Evolutionary conservation across 2,113 vertebrate genomes (phyloP).

Genomic region (Hepsetus odoe): DNA sequence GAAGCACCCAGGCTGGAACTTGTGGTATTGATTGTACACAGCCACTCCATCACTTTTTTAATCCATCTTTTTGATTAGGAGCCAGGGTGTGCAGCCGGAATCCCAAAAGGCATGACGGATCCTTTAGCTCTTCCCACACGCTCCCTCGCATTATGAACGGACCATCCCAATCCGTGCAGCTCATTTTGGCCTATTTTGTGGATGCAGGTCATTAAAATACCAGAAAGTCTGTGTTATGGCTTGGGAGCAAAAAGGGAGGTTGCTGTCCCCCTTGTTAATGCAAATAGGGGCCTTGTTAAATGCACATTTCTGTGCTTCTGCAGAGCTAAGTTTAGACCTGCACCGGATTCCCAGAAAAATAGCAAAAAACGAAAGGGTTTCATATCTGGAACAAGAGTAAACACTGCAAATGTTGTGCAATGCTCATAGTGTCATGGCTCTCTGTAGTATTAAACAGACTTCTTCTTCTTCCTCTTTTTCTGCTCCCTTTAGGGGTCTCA

Average conservation of each 20-base stretch:
- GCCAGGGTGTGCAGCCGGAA: slow-evolving; percentile 12
- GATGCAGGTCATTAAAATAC: slow-evolving; percentile 26
- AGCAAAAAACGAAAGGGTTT: neutral
- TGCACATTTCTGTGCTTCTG: neutral
- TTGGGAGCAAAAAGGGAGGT: neutral
- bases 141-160: slow-evolving; percentile 10
- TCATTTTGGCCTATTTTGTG: slow-evolving; percentile 23
- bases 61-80: slow-evolving; percentile 29
- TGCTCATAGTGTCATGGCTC: too few species aligned
- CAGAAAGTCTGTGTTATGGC: slow-evolving; percentile 7
- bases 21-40: slow-evolving; percentile 17
- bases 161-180: neutral
- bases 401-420: neutral
- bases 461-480: too few species aligned
- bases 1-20: neutral
- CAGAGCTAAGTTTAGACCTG: neutral
- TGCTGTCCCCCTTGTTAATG: neutral
- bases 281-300: slow-evolving; percentile 23
- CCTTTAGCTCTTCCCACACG: neutral
- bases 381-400: neutral
- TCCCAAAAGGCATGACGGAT: neutral
- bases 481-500: too few species aligned
- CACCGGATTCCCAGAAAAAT: neutral
- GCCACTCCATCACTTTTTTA: slow-evolving; percentile 28
- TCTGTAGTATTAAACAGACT: too few species aligned